phyloP scores from a whole-genome alignment of 2,113 vertebrate species.

The Ascaphus truei region DNA sequence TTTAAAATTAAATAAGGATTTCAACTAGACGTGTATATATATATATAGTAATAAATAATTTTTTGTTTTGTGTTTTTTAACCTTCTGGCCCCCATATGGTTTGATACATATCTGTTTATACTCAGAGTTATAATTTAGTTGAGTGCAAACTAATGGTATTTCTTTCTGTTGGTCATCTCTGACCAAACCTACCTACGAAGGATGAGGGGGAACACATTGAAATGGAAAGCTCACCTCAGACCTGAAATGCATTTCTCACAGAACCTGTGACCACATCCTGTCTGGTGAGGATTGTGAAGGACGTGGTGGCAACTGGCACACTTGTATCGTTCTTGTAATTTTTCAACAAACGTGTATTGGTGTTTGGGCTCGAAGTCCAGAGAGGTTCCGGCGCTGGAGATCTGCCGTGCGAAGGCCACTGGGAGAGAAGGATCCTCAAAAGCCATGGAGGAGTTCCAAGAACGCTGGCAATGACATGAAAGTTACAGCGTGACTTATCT shows the following conservation, averaged over 20 bases:
- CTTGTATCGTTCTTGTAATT: slow-evolving; percentile 70
- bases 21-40: too few relatives aligned
- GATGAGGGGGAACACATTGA: too few relatives aligned
- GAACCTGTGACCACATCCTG: slow-evolving; percentile 81
- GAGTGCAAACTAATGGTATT: too few relatives aligned
- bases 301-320: slow-evolving; percentile 69
- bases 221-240: slow-evolving; percentile 66
- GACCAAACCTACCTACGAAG: too few relatives aligned
- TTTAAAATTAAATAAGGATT: too few relatives aligned
- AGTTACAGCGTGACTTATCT: too few relatives aligned
- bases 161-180: too few relatives aligned
- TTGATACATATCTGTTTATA: too few relatives aligned
- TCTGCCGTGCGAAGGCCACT: slow-evolving; percentile 56
- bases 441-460: slow-evolving; percentile 53
- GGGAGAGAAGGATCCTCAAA: slow-evolving; percentile 46
- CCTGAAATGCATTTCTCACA: slow-evolving; percentile 71
- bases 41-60: too few relatives aligned
- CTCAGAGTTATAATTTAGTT: too few relatives aligned
- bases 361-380: slow-evolving; percentile 66
- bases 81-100: too few relatives aligned
- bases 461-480: not conserved
- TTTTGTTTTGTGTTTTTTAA: too few relatives aligned
- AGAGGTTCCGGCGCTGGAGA: slow-evolving; percentile 55
- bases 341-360: slow-evolving; percentile 65
- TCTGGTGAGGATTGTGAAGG: slow-evolving; percentile 80